Conservation (phyloP, 2,888 invertebrate species). For the Drosophila mimica region DNA sequence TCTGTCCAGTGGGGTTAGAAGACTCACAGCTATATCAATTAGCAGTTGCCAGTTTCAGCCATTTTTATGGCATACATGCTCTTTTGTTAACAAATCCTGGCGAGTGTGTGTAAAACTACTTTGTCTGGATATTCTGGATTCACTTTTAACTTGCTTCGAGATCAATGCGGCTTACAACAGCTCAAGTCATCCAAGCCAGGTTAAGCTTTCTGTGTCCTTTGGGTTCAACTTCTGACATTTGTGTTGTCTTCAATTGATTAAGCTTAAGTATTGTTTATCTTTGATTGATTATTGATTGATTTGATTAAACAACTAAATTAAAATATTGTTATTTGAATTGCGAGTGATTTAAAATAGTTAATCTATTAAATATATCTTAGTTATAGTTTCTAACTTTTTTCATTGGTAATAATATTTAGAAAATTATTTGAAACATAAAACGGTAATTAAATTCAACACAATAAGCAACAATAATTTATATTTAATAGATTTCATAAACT, state of each 20-base stretch:
- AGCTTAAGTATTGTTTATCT: not conserved
- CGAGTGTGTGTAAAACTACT: conserved; percentile 20
- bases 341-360: not conserved
- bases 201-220: not conserved
- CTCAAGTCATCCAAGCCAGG: not conserved
- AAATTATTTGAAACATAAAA: not conserved
- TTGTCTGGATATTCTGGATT: conserved; percentile 25
- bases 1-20: not conserved
- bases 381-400: not conserved
- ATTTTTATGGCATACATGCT: conserved; percentile 39
- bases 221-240: not conserved
- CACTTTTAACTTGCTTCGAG: conserved; percentile 3
- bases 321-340: no score
- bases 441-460: not conserved
- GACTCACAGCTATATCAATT: conserved; percentile 43
- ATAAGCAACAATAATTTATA: not conserved
- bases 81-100: conserved; percentile 39
- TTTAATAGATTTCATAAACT: not conserved
- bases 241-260: not conserved
- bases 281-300: not conserved
- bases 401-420: not conserved
- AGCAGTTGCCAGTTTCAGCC: conserved; percentile 23
- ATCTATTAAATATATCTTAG: not conserved
- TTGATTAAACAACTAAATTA: not conserved
- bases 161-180: conserved; percentile 11